Evolutionary conservation across 2,797 vertebrate genomes (phyloP).

Genomic region (Phylloscopus collybita): DNA sequence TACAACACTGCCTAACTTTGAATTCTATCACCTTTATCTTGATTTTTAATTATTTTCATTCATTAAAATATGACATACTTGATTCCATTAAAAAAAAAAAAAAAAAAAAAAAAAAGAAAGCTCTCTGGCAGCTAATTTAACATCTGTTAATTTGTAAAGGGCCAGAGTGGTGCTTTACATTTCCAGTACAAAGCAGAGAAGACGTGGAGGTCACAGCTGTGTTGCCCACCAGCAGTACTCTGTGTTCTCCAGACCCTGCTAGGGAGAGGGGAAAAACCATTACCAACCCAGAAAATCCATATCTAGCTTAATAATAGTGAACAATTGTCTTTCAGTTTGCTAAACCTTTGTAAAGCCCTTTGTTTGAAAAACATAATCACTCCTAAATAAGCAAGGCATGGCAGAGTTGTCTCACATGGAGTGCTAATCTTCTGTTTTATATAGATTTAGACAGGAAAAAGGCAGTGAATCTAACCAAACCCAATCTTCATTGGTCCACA

Average conservation of each 20-base stretch:
- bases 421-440: not conserved
- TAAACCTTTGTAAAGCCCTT: not conserved
- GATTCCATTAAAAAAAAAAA: not conserved
- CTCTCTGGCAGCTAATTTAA: not conserved
- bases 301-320: not conserved
- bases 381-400: not conserved
- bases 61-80: not conserved
- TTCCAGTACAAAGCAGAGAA: not conserved
- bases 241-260: not conserved
- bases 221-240: not conserved
- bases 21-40: not conserved
- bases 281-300: not conserved
- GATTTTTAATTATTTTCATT: not conserved
- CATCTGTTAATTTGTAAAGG: not conserved
- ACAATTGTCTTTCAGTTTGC: not conserved
- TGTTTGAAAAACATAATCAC: not conserved
- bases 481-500: not conserved
- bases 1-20: not conserved
- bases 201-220: not conserved
- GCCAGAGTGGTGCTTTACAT: not conserved
- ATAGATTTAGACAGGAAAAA: not conserved
- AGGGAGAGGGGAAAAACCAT: not conserved
- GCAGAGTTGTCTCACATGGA: not conserved
- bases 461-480: not conserved
- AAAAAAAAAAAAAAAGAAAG: too few relatives aligned